These are phyloP conservation scores for Anthoscopus minutus DNA, from an alignment of 2,113 vertebrate species.

Conservation along the genomic window DNA sequence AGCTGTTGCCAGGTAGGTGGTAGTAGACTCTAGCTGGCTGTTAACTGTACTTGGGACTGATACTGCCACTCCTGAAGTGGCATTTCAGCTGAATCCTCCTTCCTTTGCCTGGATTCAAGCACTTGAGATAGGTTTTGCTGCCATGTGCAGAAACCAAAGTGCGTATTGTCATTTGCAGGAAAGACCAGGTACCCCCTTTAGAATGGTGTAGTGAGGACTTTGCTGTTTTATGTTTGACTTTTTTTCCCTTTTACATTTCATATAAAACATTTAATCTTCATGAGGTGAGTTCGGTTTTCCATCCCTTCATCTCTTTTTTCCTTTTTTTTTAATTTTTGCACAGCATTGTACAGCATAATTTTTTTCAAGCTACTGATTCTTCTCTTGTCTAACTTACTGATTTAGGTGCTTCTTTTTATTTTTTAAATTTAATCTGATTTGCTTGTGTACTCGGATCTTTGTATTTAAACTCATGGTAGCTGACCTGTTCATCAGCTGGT, in stretches of 20 bases:
- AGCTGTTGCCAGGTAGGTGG: neutral
- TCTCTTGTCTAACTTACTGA: neutral
- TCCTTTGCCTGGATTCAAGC: neutral
- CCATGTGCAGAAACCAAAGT: neutral
- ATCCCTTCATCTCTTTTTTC: neutral
- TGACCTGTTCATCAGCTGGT: neutral
- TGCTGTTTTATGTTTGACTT: neutral
- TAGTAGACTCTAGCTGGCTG: neutral
- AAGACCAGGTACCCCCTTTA: neutral
- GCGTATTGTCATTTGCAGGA: neutral
- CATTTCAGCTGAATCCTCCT: rapidly evolving
- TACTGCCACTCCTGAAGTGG: neutral
- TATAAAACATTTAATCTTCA: neutral
- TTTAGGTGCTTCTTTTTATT: neutral
- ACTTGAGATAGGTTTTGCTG: neutral
- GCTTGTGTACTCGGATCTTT: neutral
- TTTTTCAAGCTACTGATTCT: neutral
- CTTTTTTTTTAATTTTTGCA: neutral
- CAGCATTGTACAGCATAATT: neutral
- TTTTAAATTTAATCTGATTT: neutral
- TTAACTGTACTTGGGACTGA: neutral
- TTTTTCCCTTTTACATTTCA: neutral
- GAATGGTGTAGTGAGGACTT: neutral
- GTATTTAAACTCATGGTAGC: neutral
- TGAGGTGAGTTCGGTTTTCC: neutral